Evolutionary conservation across 2,797 vertebrate species (phyloP).

Genomic region (Xyrichtys novacula): DNA sequence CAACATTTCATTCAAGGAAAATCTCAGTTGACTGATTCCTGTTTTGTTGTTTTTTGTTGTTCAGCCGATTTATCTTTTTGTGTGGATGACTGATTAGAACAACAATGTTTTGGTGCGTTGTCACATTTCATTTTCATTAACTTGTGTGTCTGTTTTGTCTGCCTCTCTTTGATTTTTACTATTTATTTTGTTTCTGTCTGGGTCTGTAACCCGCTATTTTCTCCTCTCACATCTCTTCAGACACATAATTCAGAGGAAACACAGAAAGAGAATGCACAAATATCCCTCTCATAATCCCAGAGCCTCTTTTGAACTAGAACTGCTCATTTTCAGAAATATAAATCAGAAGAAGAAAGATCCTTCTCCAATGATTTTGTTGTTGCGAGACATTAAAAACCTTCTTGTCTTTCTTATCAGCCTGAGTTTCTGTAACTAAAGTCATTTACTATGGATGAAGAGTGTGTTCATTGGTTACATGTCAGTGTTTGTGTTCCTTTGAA

Average conservation of each 20-base stretch:
- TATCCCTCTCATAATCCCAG: conserved; percentile 23
- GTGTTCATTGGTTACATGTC: not conserved
- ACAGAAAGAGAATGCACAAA: conserved; percentile 38
- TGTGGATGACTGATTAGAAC: conserved; percentile 35
- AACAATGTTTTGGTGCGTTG: conserved; percentile 21
- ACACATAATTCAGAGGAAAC: conserved; percentile 36
- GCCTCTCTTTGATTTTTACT: conserved; percentile 30
- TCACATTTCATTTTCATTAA: conserved; percentile 56
- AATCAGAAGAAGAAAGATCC: conserved; percentile 13
- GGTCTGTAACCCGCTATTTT: conserved; percentile 29
- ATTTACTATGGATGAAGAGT: not conserved
- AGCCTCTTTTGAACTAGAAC: conserved; percentile 11
- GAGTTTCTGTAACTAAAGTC: conserved; percentile 1
- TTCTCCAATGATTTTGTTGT: conserved; percentile 20
- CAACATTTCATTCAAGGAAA: conserved; percentile 25
- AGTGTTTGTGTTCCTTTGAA: conserved; percentile 2
- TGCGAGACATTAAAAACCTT: not conserved
- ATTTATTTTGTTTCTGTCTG: conserved; percentile 22
- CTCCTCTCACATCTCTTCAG: conserved; percentile 36
- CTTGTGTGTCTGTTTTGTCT: conserved; percentile 35
- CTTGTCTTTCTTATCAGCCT: not conserved
- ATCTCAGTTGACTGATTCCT: conserved; percentile 34
- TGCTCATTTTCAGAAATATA: conserved; percentile 23
- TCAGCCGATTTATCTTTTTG: conserved; percentile 36
- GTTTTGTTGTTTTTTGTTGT: conserved; percentile 31